These are phyloP conservation scores for Limnephilus marmoratus DNA, from an alignment of 2,888 invertebrate genomes.

Conservation along the genomic window DNA sequence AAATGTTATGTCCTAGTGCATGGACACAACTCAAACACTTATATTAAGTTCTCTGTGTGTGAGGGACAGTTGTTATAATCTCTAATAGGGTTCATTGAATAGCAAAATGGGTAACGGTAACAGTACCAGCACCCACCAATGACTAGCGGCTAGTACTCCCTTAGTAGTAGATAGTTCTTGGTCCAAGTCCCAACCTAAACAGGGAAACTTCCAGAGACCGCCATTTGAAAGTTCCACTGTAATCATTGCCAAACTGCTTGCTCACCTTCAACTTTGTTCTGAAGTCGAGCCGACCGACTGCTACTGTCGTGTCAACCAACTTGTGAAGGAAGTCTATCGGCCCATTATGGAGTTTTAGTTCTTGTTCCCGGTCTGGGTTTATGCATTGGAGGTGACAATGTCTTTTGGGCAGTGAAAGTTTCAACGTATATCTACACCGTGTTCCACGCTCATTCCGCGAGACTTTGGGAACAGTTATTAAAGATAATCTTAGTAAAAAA, in stretches of 20 bases:
- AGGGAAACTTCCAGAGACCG: not conserved
- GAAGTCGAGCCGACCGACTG: not conserved
- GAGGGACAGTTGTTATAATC: not conserved
- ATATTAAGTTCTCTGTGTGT: not conserved
- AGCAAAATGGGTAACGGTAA: not conserved
- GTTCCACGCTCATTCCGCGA: no score
- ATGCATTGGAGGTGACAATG: not conserved
- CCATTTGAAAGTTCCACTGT: slow-evolving; percentile 4
- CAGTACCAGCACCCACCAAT: not conserved
- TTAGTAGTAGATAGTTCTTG: not conserved
- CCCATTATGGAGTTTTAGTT: not conserved
- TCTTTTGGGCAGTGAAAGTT: not conserved
- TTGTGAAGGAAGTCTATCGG: not conserved
- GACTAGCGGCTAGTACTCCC: not conserved
- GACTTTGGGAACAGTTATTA: no score
- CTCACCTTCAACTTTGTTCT: not conserved
- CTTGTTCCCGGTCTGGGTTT: not conserved
- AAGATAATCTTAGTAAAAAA: no score
- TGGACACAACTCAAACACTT: not conserved
- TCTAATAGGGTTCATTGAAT: not conserved
- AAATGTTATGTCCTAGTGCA: no score
- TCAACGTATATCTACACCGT: not conserved
- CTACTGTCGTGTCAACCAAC: not conserved
- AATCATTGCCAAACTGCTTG: slow-evolving; percentile 14
- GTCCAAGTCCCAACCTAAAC: not conserved